phyloP scores from a whole-genome alignment of 1,140 invertebrate species.

The Listronotus oregonensis region DNA sequence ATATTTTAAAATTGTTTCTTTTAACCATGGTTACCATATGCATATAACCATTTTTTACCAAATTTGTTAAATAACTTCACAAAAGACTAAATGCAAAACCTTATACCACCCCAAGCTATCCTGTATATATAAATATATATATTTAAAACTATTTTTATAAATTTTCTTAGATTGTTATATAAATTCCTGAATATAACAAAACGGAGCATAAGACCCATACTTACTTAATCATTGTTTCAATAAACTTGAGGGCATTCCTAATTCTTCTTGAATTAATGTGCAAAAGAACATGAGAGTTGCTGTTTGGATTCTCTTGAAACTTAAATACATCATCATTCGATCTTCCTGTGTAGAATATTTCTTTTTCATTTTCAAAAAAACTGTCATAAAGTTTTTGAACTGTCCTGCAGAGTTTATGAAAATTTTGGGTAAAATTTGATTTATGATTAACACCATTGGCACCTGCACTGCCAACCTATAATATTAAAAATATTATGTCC shows the following conservation, averaged over 20 bases:
- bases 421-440: constrained; percentile 31
- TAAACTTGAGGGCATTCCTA: constrained; percentile 38
- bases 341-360: constrained; percentile 25
- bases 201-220: constrained; percentile 1
- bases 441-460: constrained; percentile 37
- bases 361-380: constrained; percentile 37
- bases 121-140: too few species aligned
- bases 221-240: constrained; percentile 39
- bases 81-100: too few species aligned
- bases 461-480: constrained; percentile 41
- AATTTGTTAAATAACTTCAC: too few species aligned
- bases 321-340: constrained; percentile 22
- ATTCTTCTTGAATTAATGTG: constrained; percentile 27
- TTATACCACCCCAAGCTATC: too few species aligned
- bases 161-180: too few species aligned
- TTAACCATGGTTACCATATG: too few species aligned
- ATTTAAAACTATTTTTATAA: too few species aligned
- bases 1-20: too few species aligned
- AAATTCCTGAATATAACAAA: not conserved
- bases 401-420: constrained; percentile 41
- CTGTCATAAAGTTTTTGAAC: constrained; percentile 35
- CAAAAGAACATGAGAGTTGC: constrained; percentile 16
- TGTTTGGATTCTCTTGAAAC: constrained; percentile 26
- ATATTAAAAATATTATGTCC: constrained; percentile 1
- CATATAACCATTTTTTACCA: too few species aligned